Evolutionary conservation across 2,797 vertebrate genomes (phyloP), one percentile per base, ranked within the genome.

Genomic region (Girardinus metallicus): DNA sequence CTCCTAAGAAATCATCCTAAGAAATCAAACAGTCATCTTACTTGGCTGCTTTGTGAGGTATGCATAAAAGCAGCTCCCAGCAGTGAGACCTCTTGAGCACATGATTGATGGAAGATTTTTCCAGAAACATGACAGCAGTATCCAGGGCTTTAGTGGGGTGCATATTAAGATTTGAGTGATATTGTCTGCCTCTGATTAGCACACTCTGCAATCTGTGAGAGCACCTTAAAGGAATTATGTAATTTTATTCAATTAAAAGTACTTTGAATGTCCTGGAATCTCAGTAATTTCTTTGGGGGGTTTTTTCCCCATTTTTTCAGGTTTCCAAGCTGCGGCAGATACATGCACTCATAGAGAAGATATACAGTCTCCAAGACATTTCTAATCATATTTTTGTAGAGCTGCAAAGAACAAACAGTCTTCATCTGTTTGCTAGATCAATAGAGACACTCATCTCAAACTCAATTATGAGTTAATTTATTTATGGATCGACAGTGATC

Each of bases 81-180:
- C 62, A 83, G 71, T 57, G 77, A 80, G 71, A 64, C 49, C 87
- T 70, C 83, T 62, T 77, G 80, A 87, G 86, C 84, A 75, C 79
- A 81, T 90, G 85, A 89, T 75, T 79, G 49, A 88, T 88, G 78
- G 73, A 12, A 72, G 36, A 84, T 82, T 31, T 83, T 80, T 68
- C 9, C 34, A 47, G 43, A 80, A 64, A 87, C 71, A 82, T 88
- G 84, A 74, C 81, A 89, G 89, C 72, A 90, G 81, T 70, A 57
- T 57, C 74, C 75, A 36, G n/a, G 29, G 41, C 11, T 70, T 70
- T 70, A 44, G 21, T n/a, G 39, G 66, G 26, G 5, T 70, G 41
- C 11, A 43, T 70, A 43, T n/a, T 43, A 26, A 70, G 11, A 70
- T n/a, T 26, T 7, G 39, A 43, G 26, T 44, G 66, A 70, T 43